These are phyloP conservation scores for Calyptommatus sinebrachiatus DNA, from an alignment of 2,113 vertebrate species.

Conservation along the genomic window DNA sequence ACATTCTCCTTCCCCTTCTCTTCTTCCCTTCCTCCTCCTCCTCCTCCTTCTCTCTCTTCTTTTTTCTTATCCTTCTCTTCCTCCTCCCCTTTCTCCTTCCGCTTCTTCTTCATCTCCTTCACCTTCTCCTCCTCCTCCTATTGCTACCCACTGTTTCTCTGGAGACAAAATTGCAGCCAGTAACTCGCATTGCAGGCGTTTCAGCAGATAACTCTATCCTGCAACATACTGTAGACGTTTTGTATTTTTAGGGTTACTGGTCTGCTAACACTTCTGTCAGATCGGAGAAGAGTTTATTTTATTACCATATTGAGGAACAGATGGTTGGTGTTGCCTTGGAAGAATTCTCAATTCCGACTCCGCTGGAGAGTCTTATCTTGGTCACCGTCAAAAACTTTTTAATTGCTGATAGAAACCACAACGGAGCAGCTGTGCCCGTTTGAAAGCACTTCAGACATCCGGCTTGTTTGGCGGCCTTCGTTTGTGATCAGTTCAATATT, in stretches of 20 bases:
- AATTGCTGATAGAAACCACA: slow-evolving; percentile 4
- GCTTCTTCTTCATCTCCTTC: too few relatives aligned
- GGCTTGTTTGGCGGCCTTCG: background rate
- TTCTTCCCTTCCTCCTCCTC: too few relatives aligned
- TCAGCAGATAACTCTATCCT: background rate
- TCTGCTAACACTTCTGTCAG: background rate
- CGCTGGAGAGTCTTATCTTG: background rate
- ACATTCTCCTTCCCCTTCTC: too few relatives aligned
- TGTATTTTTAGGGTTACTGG: background rate
- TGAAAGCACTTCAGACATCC: background rate
- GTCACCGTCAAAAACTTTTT: background rate
- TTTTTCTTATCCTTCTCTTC: background rate
- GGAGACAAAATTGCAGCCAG: background rate
- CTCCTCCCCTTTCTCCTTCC: too few relatives aligned
- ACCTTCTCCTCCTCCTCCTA: too few relatives aligned
- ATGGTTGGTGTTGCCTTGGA: slow-evolving; percentile 1
- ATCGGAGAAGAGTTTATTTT: background rate
- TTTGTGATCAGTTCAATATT: background rate
- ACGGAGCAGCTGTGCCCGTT: background rate
- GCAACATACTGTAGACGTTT: background rate
- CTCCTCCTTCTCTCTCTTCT: background rate
- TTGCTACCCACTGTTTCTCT: background rate
- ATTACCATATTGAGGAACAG: slow-evolving; percentile 7
- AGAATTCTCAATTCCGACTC: background rate
- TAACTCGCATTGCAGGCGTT: background rate